Base-by-base conservation (phyloP, 2,888 invertebrate genomes). In the Pristionchus entomophagus region DNA sequence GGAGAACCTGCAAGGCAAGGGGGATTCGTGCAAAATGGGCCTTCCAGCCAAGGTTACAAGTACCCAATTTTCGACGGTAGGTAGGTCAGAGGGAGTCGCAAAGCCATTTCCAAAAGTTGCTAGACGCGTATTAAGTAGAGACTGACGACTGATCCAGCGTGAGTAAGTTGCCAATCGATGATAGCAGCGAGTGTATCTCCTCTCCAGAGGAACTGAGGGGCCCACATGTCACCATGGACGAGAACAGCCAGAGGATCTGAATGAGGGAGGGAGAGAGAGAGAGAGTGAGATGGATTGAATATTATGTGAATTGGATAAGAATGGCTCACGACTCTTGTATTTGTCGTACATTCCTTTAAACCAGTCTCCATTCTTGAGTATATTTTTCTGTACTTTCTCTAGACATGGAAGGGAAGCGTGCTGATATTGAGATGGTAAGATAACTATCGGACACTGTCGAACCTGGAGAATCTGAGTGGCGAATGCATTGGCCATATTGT, bases 151-250 rank as follows among this genome's bases (percentile, higher is more conserved):
- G 62, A 59, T 49, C 81, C 81, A 17, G n/a, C 12, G 19, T 77
- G 80, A 17, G 81, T 32, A 2, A 86, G 29, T 59, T 86, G 86
- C 86, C 86, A 86, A 26, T 86, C 86, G 1, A 86, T 69, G 22
- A 86, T 86, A 26, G 73, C 81, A n/a, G 81, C 81, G 22, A 86
- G 81, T 19, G 41, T 81, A 4, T 81, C 86, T 32, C 86, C 86
- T n/a, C 81, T 49, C 86, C 86, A 86, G 41, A 86, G 81, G 51
- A 86, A 65, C 26, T 86, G 80, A n/a, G 86, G 80, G 4, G 81
- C 38, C 86, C 86, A 86, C 86, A 86, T 69, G 51, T 86, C 86
- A 19, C 86, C 86, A 41, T 86, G 86, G 19, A 77, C 86, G 22
- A 86, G 69, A 1, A 78, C 78, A 10, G 59, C 12, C 22, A 53